A percentile compares a stretch with the other conserved stretches of the same genome.
Conservation (phyloP, 2,797 vertebrate genomes). For the Coccyzus lansbergi region DNA sequence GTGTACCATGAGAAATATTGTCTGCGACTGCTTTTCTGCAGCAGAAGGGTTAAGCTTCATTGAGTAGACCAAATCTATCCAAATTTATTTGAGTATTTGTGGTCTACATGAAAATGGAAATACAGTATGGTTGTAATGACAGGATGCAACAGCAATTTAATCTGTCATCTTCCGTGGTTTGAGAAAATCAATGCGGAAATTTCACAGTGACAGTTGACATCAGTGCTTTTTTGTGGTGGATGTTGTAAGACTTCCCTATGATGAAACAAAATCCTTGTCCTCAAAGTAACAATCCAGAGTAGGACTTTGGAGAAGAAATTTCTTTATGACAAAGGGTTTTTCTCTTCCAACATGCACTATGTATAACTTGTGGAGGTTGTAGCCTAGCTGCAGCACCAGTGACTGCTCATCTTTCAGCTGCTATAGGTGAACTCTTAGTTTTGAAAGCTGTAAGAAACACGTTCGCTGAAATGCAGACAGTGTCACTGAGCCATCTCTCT, state of each 20-base stretch:
- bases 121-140: neutral
- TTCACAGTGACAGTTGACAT: accelerated
- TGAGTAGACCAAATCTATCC: neutral
- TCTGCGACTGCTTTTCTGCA: neutral
- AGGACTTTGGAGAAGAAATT: neutral
- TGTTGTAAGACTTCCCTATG: neutral
- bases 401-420: neutral
- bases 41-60: neutral
- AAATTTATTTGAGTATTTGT: neutral
- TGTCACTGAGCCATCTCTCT: neutral
- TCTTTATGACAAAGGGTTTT: neutral
- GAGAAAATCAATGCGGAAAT: neutral
- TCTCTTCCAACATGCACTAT: accelerated
- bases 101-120: neutral
- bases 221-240: neutral
- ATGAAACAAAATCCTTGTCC: neutral
- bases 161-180: neutral
- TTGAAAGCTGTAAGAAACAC: neutral
- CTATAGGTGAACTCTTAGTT: neutral
- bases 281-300: neutral
- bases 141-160: neutral
- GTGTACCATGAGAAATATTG: neutral
- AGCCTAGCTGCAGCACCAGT: neutral
- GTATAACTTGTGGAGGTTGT: neutral
- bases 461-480: neutral